Evolutionary conservation across 2,113 vertebrate genomes (phyloP), one percentile per base, ranked within the genome.

Genomic region (Larimichthys polyactis): DNA sequence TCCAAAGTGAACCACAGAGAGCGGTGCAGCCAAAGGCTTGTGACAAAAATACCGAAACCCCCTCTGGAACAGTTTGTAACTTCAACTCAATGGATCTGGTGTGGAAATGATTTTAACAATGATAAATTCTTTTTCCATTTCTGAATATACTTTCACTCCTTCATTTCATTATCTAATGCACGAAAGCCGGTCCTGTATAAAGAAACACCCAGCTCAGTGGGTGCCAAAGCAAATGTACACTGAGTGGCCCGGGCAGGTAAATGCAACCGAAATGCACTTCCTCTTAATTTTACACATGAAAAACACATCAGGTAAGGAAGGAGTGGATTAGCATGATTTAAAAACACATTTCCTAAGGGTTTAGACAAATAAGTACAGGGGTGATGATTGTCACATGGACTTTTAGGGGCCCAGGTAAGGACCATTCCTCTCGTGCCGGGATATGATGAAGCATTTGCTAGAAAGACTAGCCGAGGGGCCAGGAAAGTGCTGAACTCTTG

Each of bases 181-280:
- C 24, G 46, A 80, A 74, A 60, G 66, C 52, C 4, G 3, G 75
- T 51, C 40, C 74, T 73, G 74, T 54, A 52, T 72, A 76, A 71
- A 75, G 71, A 84, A 87, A 89, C 71, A 48, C 52, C 76, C 15
- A 29, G 24, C 40, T 52, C 29, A n/a, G 3, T 0, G 9, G n/a
- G 54, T 75, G 86, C 87, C 89, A 92, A 91, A 89, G 77, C 68
- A 88, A 92, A 91, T 84, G 48, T 58, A 48, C 44, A 19, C 27
- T 54, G 59, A 80, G 60, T 27, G 67, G 71, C 27, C 76, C 15
- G 29, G 59, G 77, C 81, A 88, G 78, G 85, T 90, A 81, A 85
- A 90, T 27, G 60, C 62, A 55, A 59, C 24, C 3, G 62, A 89
- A 87, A 71, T 70, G 52, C 55, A 72, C 73, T 79, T 84, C 77